A percentile compares a stretch with the other conserved stretches of the same genome.
Evolutionary conservation across 2,888 invertebrate genomes (phyloP).

Genomic region (Nomada goodeniana): DNA sequence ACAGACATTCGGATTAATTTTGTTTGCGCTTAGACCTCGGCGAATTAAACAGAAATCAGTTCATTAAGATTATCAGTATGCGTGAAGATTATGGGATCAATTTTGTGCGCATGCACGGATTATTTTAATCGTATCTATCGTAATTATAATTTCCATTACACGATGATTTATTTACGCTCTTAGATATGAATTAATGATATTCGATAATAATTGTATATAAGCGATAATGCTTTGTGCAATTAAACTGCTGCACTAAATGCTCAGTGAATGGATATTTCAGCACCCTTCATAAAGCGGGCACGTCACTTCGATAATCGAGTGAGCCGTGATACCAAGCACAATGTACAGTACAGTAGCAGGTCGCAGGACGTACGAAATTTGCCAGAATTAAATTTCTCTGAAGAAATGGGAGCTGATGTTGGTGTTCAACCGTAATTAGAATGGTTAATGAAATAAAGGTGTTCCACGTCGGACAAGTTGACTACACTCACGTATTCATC

Average conservation of each 20-base stretch:
- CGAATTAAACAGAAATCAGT: too few relatives aligned
- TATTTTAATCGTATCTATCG: conserved; percentile 1
- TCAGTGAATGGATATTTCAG: conserved; percentile 32
- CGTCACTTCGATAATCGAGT: conserved; percentile 12
- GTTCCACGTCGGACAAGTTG: background rate
- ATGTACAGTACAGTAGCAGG: too few relatives aligned
- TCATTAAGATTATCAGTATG: background rate
- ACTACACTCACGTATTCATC: background rate
- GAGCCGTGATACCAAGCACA: too few relatives aligned
- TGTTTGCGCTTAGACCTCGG: too few relatives aligned
- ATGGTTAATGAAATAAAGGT: background rate
- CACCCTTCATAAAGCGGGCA: conserved; percentile 4
- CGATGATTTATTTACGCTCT: conserved; percentile 28
- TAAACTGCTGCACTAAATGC: conserved; percentile 37
- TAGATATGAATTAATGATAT: conserved; percentile 18
- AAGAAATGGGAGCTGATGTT: background rate
- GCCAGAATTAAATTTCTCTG: background rate
- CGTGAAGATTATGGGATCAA: background rate
- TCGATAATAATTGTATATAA: conserved; percentile 12
- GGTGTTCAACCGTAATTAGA: background rate
- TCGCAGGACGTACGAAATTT: background rate
- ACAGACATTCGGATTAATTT: too few relatives aligned
- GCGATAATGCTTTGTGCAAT: conserved; percentile 17
- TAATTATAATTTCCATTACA: background rate
- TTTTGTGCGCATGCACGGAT: background rate